These are phyloP conservation scores for Thereva nobilitata DNA, from an alignment of 2,888 invertebrate genomes.

Conservation along the genomic window DNA sequence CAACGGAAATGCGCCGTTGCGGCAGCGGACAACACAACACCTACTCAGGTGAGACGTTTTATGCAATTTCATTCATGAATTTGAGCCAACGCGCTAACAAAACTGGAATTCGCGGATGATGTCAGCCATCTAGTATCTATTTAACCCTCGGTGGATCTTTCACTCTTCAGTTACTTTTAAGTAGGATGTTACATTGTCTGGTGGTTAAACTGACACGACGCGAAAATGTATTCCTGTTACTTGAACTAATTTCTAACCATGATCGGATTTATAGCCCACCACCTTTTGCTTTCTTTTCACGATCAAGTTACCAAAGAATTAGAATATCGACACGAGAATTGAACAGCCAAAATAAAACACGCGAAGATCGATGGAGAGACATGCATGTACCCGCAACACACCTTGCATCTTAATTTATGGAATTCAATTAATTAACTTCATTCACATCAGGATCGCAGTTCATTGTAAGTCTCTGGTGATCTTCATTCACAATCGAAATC, in stretches of 20 bases:
- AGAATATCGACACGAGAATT: too few species aligned
- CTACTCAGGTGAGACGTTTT: conserved; percentile 36
- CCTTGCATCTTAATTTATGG: conserved; percentile 35
- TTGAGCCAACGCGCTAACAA: conserved; percentile 37
- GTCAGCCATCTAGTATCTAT: not conserved
- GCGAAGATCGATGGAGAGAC: not conserved
- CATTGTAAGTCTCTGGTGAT: not conserved
- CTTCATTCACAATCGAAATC: not conserved
- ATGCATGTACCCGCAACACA: conserved; percentile 8
- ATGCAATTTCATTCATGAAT: conserved; percentile 40
- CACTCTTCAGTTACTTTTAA: too few species aligned
- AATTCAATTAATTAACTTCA: conserved; percentile 37
- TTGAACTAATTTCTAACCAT: not conserved
- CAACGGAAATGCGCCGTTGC: conserved; percentile 33
- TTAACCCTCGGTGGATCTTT: too few species aligned
- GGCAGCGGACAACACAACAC: conserved; percentile 32
- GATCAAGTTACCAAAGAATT: too few species aligned
- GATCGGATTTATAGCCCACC: too few species aligned
- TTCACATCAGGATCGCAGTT: conserved; percentile 24
- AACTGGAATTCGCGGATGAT: conserved; percentile 24
- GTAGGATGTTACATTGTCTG: too few species aligned
- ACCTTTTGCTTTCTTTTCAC: too few species aligned
- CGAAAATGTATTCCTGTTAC: too few species aligned
- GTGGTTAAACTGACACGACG: too few species aligned
- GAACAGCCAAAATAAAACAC: not conserved